Base-by-base conservation (phyloP, 2,797 vertebrate species). In the Linurgus olivaceus region DNA sequence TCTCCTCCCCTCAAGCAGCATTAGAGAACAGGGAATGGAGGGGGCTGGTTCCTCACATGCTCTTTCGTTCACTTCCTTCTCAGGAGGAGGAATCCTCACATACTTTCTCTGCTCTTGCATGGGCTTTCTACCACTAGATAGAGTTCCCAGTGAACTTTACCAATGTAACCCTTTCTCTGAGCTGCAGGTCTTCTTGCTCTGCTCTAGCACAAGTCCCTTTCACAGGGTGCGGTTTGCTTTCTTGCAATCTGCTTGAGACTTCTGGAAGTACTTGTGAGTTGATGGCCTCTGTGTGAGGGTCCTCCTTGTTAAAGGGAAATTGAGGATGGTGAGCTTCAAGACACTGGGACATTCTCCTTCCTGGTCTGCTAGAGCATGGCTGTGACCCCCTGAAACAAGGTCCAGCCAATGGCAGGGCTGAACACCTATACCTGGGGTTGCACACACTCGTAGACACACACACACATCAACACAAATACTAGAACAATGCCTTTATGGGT, bases 211-310 rank as follows among this genome's bases (percentile, higher is more conserved):
- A 4, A 17, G 12, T 33, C 5, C 4, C 17, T 55, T 33, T 42
- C 17, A 50, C 29, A 33, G 20, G 3, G 17, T 18, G 17, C 10
- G 38, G 14, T 28, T 74, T 50, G 13, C 6, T 42, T 54, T 48
- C 54, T 61, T 48, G 40, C 13, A 68, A 44, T 9, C 5, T 50
- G 23, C 24, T 55, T 51, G 24, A 55, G 17, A 7, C 3, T 70
- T 85, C n/a, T 59, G 23, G 8, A 87, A 80, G 7, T 17, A 33
- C 13, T 40, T 37, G 16, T 42, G 26, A 42, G 48, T 13, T 25
- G 17, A 33, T 6, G 2, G 24, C 5, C 7, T 35, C 37, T 42
- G 7, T 2, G 0, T 37, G n/a, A 31, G 3, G 2, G 7, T 45
- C 45, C 10, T 50, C 8, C 7, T 63, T 28, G 6, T 57, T 45